Conservation (phyloP, 2,797 vertebrate species). For the Erpetoichthys calabaricus region DNA sequence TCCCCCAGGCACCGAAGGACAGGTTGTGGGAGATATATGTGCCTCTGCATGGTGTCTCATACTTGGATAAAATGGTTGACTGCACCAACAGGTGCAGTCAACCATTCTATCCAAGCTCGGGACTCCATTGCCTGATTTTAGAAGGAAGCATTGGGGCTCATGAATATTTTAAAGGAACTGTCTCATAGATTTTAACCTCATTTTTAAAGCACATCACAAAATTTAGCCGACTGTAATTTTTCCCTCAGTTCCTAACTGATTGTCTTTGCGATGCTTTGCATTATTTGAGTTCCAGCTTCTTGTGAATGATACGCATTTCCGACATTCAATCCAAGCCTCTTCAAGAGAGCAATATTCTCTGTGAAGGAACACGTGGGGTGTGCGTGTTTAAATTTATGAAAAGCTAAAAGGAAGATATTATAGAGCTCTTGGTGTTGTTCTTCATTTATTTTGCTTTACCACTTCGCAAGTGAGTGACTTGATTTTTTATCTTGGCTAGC, state of each 20-base stretch:
- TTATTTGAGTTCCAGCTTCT: neutral
- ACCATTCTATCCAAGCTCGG: no score
- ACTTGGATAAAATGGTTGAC: no score
- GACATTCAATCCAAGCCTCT: slow-evolving; percentile 8
- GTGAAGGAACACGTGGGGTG: slow-evolving; percentile 7
- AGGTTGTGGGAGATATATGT: no score
- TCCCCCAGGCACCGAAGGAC: no score
- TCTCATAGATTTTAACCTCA: no score
- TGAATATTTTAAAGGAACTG: no score
- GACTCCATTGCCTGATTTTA: no score
- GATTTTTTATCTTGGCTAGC: slow-evolving; percentile 4
- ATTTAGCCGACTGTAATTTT: neutral
- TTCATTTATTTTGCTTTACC: slow-evolving; percentile 12
- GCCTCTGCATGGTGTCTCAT: no score
- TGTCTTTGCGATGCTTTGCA: slow-evolving; percentile 1
- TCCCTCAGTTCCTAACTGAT: slow-evolving; percentile 3
- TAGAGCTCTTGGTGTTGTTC: slow-evolving; percentile 8
- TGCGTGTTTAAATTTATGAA: neutral
- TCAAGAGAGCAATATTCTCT: slow-evolving; percentile 7
- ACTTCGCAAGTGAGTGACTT: slow-evolving; percentile 2
- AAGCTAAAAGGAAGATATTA: slow-evolving; percentile 11
- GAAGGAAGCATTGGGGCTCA: no score
- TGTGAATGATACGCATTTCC: slow-evolving; percentile 7
- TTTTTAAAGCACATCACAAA: no score
- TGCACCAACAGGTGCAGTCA: no score